phyloP scores from a whole-genome alignment of 2,888 invertebrate species.

The Erpobdella octoculata region DNA sequence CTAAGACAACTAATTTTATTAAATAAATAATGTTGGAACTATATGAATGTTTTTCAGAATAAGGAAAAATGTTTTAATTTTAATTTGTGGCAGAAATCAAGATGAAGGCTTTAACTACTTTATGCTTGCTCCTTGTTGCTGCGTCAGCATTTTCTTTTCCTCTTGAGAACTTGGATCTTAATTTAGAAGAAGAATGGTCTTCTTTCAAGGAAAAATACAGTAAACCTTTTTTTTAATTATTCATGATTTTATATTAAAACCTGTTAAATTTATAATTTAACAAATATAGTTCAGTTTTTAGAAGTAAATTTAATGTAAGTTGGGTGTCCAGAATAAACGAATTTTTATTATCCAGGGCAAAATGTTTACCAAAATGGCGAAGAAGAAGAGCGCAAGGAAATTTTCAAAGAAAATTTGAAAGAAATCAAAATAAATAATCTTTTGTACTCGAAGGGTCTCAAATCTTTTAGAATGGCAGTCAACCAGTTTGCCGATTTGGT shows the following conservation, averaged over 20 bases:
- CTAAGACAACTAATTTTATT: too few relatives aligned
- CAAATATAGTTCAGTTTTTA: too few relatives aligned
- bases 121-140: too few relatives aligned
- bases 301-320: too few relatives aligned
- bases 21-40: too few relatives aligned
- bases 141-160: neutral
- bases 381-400: constrained; percentile 5
- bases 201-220: neutral
- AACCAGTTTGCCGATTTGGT: constrained; percentile 24
- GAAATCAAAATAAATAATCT: constrained; percentile 8
- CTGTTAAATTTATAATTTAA: too few relatives aligned
- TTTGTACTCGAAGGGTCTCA: constrained; percentile 4
- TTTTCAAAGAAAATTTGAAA: constrained; percentile 18
- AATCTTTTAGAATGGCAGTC: constrained; percentile 5
- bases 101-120: too few relatives aligned
- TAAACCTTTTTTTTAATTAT: too few relatives aligned
- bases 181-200: constrained; percentile 6
- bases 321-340: neutral
- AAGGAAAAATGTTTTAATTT: too few relatives aligned
- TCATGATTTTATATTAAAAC: too few relatives aligned
- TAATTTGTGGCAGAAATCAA: too few relatives aligned
- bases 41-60: too few relatives aligned
- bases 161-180: neutral
- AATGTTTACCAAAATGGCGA: neutral
- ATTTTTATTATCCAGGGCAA: neutral